Evolutionary conservation across 2,113 vertebrate genomes (phyloP), one percentile per base, ranked within the genome.

Genomic region (Pan troglodytes): DNA sequence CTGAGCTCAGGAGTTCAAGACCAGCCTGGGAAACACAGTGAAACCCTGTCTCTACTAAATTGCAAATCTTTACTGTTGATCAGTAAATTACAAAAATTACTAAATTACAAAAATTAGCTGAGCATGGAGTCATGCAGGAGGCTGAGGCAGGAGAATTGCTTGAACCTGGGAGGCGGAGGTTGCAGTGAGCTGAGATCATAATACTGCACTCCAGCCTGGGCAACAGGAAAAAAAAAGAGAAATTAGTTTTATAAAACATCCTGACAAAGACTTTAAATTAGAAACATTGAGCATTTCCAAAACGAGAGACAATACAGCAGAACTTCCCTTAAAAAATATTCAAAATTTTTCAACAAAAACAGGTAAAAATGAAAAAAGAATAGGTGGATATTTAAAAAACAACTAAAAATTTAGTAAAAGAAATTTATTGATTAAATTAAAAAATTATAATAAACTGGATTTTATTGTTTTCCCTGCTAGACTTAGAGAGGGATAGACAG

Each of bases 211-310:
- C 5, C 27, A 64, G 27, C 2, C 27, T 64, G 27, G 61, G 61
- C 5, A 30, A 64, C 61, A 30, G 11, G 27, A 13, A 64, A 64
- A 64, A 64, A 64, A 30, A 64, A 30, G 20, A 61, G 10, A 13
- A 64, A 55, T 55, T 55, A 55, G 18, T 55, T 55, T 55, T 55
- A 18, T 57, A 88, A 67, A 79, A 95, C 6, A 94, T 8, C 35
- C 32, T 94, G 22, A 32, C 59, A 84, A 91, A 88, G 45, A 73
- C 23, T n/a, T 93, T 78, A 79, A 95, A 82, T 95, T 78, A 76
- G 38, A 93, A 95, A 59, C 16, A 70, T 1, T 82, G 43, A 92
- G 18, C 20, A 86, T 52, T 93, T 91, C 3, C n/a, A 89, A 87
- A 35, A 75, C 81, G 25, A 67, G 17, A 85, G 50, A 76, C 1